A percentile compares a stretch with the other conserved stretches of the same genome.
phyloP scores from a whole-genome alignment of 2,888 invertebrate species.

The Leucoptera coffeella region DNA sequence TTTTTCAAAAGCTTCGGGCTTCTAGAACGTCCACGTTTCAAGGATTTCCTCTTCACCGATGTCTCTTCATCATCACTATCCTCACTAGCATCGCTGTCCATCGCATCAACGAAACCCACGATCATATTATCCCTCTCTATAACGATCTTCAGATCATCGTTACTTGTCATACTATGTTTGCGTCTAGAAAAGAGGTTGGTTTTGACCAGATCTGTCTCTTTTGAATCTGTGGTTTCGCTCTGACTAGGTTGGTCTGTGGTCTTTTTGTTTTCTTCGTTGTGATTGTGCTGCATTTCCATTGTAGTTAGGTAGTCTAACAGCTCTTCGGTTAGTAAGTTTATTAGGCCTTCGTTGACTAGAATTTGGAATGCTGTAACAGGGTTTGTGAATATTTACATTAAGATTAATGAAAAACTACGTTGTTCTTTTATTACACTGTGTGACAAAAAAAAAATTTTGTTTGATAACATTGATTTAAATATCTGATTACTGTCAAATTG shows the following conservation, averaged over 20 bases:
- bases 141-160: slow-evolving; percentile 31
- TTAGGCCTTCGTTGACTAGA: slow-evolving; percentile 35
- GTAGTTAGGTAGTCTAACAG: slow-evolving; percentile 24
- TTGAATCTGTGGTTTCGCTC: neutral
- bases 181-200: slow-evolving; percentile 18
- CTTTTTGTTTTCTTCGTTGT: slow-evolving; percentile 10
- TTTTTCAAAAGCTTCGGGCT: slow-evolving; percentile 23
- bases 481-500: no score
- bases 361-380: slow-evolving; percentile 39
- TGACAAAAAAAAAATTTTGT: no score
- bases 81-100: slow-evolving; percentile 30
- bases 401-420: no score
- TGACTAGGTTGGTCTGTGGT: neutral
- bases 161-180: slow-evolving; percentile 16
- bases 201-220: slow-evolving; percentile 8
- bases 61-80: slow-evolving; percentile 29
- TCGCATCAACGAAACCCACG: slow-evolving; percentile 33
- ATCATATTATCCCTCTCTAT: slow-evolving; percentile 47
- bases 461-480: no score
- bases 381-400: no score
- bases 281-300: slow-evolving; percentile 34
- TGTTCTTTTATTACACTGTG: no score
- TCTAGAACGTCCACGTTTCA: slow-evolving; percentile 22
- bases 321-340: slow-evolving; percentile 31
- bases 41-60: slow-evolving; percentile 13